Base-by-base conservation (phyloP, 1,140 invertebrate genomes). In the Saccostrea cuccullata region DNA sequence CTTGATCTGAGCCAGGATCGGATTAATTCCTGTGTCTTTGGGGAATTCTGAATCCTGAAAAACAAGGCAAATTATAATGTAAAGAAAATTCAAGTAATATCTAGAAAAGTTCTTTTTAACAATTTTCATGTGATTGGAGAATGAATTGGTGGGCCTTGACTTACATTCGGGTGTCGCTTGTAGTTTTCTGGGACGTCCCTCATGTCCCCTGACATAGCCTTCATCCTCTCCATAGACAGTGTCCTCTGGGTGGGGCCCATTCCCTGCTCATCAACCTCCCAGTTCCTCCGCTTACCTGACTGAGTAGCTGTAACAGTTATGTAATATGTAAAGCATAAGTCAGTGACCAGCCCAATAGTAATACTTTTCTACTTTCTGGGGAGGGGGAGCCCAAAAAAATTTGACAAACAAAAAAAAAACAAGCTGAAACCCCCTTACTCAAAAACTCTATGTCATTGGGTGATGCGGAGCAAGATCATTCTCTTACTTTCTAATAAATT, bases 41-140 rank as follows among this genome's bases (percentile, higher is more conserved):
- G 95, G 95, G 89, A 95, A 95, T 84, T 92, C 93, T 58, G 94
- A 93, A 91, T 95, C 95, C 94, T 95, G 55, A 55, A 90, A 88
- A 77, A 55, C 55, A 17, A 85, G 5, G 55, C 11, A 47, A 40
- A 12, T 6, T 40, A 20, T 13, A 60, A 60, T 13, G 58, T 20
- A 13, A 60, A 64, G 47, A 47, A 47, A 9, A 47, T 2, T 47
- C 47, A 47, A 47, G 6, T 9, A 47, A 47, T 47, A 9, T 1
- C 47, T 47, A 47, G 47, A 47, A 47, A 36, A 47, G 5, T 47
- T 47, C 9, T 47, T 47, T 47, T 47, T 6, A 3, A 47, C 47
- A 47, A 47, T 47, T 47, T 47, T 47, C 47, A 9, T 47, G 47
- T 47, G 47, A 47, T 47, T 47, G 1, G 47, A 47, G 47, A 47